Percentiles rank a stretch among this genome's conserved stretches.
phyloP scores from a whole-genome alignment of 2,888 invertebrate genomes.

The Lottia gigantea region DNA sequence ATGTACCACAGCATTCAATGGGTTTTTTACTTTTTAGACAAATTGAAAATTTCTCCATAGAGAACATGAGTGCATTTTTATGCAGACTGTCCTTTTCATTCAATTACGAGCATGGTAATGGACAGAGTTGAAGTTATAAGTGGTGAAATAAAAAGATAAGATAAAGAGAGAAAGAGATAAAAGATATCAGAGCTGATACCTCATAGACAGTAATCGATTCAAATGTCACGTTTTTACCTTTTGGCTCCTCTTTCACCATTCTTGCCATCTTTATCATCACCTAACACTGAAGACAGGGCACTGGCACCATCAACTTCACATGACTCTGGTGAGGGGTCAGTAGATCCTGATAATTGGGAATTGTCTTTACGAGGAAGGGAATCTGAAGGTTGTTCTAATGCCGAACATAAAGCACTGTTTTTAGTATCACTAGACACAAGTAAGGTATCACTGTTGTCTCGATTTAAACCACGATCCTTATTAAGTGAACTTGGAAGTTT shows the following conservation, averaged over 20 bases:
- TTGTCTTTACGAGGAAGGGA: conserved; percentile 7
- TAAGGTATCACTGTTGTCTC: background rate
- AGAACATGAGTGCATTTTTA: no score
- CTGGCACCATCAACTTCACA: conserved; percentile 13
- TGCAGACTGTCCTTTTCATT: no score
- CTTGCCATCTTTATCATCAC: conserved; percentile 12
- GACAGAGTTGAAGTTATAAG: no score
- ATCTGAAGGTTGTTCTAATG: conserved; percentile 7
- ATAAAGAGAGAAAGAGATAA: background rate
- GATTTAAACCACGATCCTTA: background rate
- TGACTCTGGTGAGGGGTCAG: conserved; percentile 16
- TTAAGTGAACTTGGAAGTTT: conserved; percentile 3
- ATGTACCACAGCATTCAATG: no score
- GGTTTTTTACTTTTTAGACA: no score
- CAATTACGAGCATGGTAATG: no score
- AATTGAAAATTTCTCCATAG: no score
- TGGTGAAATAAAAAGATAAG: background rate
- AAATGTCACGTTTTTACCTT: conserved; percentile 11
- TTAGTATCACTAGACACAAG: conserved; percentile 5
- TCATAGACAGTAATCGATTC: conserved; percentile 8
- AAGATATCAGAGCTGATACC: background rate
- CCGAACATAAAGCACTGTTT: conserved; percentile 11
- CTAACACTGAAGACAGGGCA: conserved; percentile 14
- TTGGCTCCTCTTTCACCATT: conserved; percentile 13
- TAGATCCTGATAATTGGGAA: background rate